phyloP scores from a whole-genome alignment of 2,888 invertebrate genomes.

The Drosophila nr. perissopoda region DNA sequence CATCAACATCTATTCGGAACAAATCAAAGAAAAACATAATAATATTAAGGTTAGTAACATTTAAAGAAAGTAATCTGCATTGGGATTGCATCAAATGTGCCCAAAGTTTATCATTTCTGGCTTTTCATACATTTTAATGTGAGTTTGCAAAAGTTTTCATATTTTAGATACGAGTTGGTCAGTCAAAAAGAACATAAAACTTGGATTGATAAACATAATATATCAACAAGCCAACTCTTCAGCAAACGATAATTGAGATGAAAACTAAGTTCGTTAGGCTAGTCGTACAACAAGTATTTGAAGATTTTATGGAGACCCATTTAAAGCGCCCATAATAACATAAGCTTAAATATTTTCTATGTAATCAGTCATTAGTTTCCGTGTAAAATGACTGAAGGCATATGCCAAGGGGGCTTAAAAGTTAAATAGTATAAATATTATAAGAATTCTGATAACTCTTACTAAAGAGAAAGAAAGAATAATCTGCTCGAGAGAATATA shows the following conservation, averaged over 20 bases:
- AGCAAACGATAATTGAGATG: neutral
- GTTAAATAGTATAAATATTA: neutral
- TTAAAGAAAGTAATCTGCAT: conserved; percentile 19
- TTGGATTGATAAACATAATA: neutral
- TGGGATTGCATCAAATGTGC: conserved; percentile 8
- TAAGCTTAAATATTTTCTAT: neutral
- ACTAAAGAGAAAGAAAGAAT: neutral
- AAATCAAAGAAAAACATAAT: neutral
- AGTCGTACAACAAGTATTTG: neutral
- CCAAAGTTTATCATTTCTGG: conserved; percentile 10
- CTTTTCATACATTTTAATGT: neutral
- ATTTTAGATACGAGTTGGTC: neutral
- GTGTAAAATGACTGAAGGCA: neutral
- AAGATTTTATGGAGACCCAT: neutral
- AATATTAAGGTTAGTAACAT: conserved; percentile 10
- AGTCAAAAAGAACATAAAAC: neutral
- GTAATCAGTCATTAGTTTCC: neutral
- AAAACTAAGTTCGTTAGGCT: neutral
- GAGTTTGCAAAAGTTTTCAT: neutral
- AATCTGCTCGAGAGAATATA: neutral
- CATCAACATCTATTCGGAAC: conserved; percentile 79
- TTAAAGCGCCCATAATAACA: neutral
- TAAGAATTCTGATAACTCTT: neutral
- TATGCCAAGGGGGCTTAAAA: neutral
- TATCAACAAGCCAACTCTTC: neutral